These are phyloP conservation scores for Hirtodrosophila histrioides DNA, from an alignment of 2,888 invertebrate species.

Conservation along the genomic window DNA sequence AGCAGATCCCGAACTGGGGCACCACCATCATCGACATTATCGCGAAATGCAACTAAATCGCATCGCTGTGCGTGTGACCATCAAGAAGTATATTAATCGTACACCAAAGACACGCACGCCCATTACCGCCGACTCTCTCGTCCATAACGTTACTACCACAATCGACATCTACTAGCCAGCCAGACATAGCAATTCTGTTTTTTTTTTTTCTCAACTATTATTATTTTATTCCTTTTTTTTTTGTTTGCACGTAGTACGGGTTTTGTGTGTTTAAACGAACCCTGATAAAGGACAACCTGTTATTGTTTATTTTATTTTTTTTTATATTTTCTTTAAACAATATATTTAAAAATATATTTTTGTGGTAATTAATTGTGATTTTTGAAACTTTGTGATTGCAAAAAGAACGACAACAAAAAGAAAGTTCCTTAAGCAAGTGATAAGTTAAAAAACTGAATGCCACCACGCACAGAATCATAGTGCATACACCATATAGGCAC, in stretches of 20 bases:
- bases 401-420: conserved; percentile 60
- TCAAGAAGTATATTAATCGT: conserved; percentile 24
- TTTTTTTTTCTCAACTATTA: background rate
- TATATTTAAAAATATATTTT: conserved; percentile 43
- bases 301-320: conserved; percentile 7
- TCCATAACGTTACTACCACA: conserved; percentile 12
- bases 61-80: conserved; percentile 34
- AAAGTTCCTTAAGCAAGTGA: conserved; percentile 80
- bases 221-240: conserved; percentile 9
- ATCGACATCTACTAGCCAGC: conserved; percentile 30
- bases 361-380: conserved; percentile 66
- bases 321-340: too few relatives aligned
- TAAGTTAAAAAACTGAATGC: conserved; percentile 49
- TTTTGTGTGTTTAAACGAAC: conserved; percentile 1
- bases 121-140: conserved; percentile 18
- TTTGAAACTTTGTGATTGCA: conserved; percentile 75
- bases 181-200: background rate
- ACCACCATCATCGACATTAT: conserved; percentile 6
- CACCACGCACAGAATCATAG: conserved; percentile 4
- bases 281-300: conserved; percentile 15
- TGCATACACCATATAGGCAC: conserved; percentile 5
- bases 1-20: background rate
- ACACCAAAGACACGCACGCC: conserved; percentile 41
- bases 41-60: conserved; percentile 50
- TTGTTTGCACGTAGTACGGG: conserved; percentile 25